Base-by-base conservation (phyloP, 2,797 vertebrate species). In the Acropternis orthonyx region DNA sequence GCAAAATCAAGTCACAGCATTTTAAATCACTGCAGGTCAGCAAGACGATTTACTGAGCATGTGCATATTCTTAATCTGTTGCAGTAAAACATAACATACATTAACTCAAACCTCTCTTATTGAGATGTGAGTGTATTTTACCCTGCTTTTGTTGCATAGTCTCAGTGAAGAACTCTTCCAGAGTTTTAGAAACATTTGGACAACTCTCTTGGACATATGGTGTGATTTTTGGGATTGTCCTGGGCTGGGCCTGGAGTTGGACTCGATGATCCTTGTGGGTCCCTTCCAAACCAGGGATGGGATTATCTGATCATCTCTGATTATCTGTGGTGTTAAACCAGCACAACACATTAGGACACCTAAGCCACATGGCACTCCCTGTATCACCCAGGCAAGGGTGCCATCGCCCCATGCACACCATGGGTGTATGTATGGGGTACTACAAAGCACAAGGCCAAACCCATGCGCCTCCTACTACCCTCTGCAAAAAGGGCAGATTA, bases 171-270 rank as follows among this genome's bases (percentile, higher is more conserved):
- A 54, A 28, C 39, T 55, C 27, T 41, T 27, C 14, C 54, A 67
- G 34, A 41, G 34, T 28, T 43, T 59, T 78, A 6, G 30, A 49
- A 32, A 21, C 1, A 1, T 9, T 21, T 49, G 41, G 16, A n/a
- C 36, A 73, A 20, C 0, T 0, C 14, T 43, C 11, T 16, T 48
- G 37, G 36, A 10, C 10, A 54, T 22, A 10, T 1, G 1, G 15
- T 55, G 55, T 17, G 54, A 67, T 30, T 90, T 90, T 79, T n/a
- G 20, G 74, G 19, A 23, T 11, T 61, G 9, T 36, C 41, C 32
- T 43, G 13, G 37, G 36, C 27, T 7, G 12, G 6, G 9, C 14
- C 20, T 24, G 49, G 28, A 58, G 7, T 0, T 51, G 37, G 14
- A 21, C 20, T 43, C 6, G 1, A 3, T 19, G 27, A n/a, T 28